phyloP scores from a whole-genome alignment of 2,113 vertebrate genomes.

The Podocnemis expansa region DNA sequence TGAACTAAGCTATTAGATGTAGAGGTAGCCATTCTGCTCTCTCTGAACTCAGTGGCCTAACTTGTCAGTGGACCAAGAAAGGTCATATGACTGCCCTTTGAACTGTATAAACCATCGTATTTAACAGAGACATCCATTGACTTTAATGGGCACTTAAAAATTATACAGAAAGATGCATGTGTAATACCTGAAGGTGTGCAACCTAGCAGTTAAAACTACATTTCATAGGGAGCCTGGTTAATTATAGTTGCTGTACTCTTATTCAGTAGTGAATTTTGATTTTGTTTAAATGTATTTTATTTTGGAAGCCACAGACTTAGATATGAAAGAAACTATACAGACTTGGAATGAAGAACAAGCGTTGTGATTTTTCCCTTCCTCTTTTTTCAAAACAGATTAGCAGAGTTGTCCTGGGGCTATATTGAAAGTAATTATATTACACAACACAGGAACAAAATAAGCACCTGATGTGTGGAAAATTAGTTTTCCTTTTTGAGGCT shows the following conservation, averaged over 20 bases:
- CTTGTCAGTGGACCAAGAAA: background rate
- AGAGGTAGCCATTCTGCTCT: no score
- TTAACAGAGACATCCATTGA: background rate
- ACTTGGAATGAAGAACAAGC: background rate
- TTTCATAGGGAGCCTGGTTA: background rate
- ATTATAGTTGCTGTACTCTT: background rate
- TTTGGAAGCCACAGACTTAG: background rate
- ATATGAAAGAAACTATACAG: background rate
- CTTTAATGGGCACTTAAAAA: background rate
- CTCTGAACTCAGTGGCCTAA: background rate
- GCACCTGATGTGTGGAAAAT: slow-evolving; percentile 15
- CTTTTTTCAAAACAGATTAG: background rate
- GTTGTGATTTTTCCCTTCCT: background rate
- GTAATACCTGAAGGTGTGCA: background rate
- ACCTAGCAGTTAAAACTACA: background rate
- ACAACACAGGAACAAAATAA: background rate
- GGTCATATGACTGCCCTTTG: background rate
- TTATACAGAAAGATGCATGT: background rate
- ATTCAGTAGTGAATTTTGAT: background rate
- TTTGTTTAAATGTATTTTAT: background rate
- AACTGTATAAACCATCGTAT: background rate
- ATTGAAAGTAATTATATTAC: slow-evolving; percentile 15
- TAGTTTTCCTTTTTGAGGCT: slow-evolving; percentile 6
- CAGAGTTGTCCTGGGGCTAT: background rate
- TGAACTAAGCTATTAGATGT: no score